Evolutionary conservation across 2,113 vertebrate genomes (phyloP), one percentile per base, ranked within the genome.

Genomic region (Calyptomena viridis): DNA sequence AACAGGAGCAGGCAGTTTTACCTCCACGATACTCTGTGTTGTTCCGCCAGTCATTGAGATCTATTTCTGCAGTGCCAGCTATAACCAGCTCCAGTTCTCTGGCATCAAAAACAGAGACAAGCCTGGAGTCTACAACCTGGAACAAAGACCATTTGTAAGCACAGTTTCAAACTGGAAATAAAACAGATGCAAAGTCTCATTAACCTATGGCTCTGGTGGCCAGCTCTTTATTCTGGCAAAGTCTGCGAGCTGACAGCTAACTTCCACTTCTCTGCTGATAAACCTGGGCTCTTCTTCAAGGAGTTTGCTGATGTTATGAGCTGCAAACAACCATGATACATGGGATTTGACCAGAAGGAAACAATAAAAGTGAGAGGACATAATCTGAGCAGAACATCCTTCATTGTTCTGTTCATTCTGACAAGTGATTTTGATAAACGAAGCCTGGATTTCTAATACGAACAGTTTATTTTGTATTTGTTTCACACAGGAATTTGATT

Each of bases 21-120:
- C 99, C 99, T 98, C 99, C 99, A 97, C 99, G 98, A 95, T 99
- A 99, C 87, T 99, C 99, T 0, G 99, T 99, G 95, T 99, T 99
- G 96, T 98, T 99, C 89, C 99, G 97, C 99, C 99, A 99, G 97
- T 99, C 99, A 10, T 94, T 98, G 25, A 99, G 98, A 96, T 99
- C 99, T 14, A 99, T 99, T 98, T 99, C 99, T 10, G 99, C 99
- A 3, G 99, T 99, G 31, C 99, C 99, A 13, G 99, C 99, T 27
- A 99, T 99, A 67, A 99, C 99, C 97, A 99, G 97, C 97, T 99
- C 99, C 97, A 99, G 97, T 89, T 99, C 99, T 84, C 99, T 98
- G 35, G 99, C 99, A 91, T 99, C 99, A 30, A 99, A 99, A 93
- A 99, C 99, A 1, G 99, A 99, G 91, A 99, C 99, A 35, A 99